A percentile compares a stretch with the other conserved stretches of the same genome.
Evolutionary conservation across 2,113 vertebrate genomes (phyloP).

Genomic region (Silurus asotus): DNA sequence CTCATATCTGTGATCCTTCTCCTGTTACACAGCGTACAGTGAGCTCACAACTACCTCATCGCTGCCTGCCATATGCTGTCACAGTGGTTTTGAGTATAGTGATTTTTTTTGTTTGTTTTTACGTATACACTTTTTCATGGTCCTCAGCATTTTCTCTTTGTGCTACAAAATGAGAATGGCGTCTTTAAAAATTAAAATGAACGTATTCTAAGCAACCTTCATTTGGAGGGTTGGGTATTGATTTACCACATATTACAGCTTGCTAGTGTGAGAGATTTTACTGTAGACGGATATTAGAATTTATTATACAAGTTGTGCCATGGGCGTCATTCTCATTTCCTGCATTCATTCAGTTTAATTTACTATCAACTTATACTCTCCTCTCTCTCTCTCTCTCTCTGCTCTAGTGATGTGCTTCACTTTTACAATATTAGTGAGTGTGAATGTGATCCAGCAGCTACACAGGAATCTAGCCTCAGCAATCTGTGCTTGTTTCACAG

Average conservation of each 20-base stretch:
- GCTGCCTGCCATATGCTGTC: constrained; percentile 52
- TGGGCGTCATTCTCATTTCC: constrained; percentile 43
- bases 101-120: constrained; percentile 40
- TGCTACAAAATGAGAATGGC: constrained; percentile 40
- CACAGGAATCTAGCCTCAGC: neutral
- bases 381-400: neutral
- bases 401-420: neutral
- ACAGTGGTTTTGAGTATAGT: constrained; percentile 61
- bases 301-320: constrained; percentile 1
- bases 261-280: neutral
- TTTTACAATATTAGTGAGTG: neutral
- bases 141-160: constrained; percentile 29
- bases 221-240: neutral
- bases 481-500: neutral
- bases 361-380: neutral
- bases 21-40: constrained; percentile 24
- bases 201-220: neutral
- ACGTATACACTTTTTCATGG: neutral
- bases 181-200: neutral
- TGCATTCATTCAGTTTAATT: neutral
- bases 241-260: neutral
- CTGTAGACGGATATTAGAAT: neutral
- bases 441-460: neutral
- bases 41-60: constrained; percentile 58
- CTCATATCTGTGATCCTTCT: constrained; percentile 57